Evolutionary conservation across 2,113 vertebrate species (phyloP), one percentile per base, ranked within the genome.

Genomic region (Neogale vison): DNA sequence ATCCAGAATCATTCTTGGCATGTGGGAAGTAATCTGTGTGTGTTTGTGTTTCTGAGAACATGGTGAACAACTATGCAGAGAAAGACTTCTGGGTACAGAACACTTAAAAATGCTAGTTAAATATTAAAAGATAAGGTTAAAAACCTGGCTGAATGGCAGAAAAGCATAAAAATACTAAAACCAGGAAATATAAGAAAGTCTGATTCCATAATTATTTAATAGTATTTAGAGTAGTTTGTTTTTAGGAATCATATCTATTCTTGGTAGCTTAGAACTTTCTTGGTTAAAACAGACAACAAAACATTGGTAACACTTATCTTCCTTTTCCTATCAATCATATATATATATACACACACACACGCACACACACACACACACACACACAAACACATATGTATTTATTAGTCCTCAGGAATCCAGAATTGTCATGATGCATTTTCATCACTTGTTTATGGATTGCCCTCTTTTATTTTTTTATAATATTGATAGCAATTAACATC

Each of bases 151-250:
- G 29, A 72, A 24, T 92, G 50, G 45, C 3, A 93, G n/a, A 36
- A 89, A 92, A 74, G 11, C n/a, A 65, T 52, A 80, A 80, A 90
- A 86, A 65, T 47, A 76, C 61, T 83, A 93, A 93, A 88, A 50
- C 12, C 24, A 88, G n/a, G 59, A 97, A 93, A 77, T 52, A 63
- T 23, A 65, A 65, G 65, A 31, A 82, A 76, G 45, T 14, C n/a
- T 67, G 34, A 50, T 89, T 69, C 59, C 34, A 26, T 31, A 50
- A 20, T 14, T 21, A 34, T 47, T 80, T 72, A 36, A 52, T 85
- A 1, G 50, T 89, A 21, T 69, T 90, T 89, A 87, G 34, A 69
- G 13, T 71, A 88, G 7, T 74, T 93, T 72, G 24, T n/a, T 82
- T 86, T 87, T 42, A 82, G 63, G 47, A 21, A 12, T 94, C 21